Base-by-base conservation (phyloP, 1,140 invertebrate genomes). In the Drosophila santomea region DNA sequence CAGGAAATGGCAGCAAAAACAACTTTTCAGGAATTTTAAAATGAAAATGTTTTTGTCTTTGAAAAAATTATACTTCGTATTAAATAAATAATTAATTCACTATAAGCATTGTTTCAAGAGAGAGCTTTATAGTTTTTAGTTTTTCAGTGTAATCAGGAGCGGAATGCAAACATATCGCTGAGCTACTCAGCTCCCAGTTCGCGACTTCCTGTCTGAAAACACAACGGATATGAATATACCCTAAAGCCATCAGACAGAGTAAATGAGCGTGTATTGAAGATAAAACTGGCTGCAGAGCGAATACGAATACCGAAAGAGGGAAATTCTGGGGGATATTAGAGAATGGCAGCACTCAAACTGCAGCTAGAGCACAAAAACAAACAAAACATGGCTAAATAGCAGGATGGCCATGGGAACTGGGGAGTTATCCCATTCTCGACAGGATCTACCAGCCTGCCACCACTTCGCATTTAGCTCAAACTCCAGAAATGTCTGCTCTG, bases 211-310 rank as follows among this genome's bases (percentile, higher is more conserved):
- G 43, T 32, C 41, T 52, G 45, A 58, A 76, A 81, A 84, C 71
- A 83, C 80, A 89, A 78, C 85, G 85, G 85, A 90, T 90, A 90
- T 90, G 85, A 81, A 81, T 84, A 84, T 81, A 80, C 85, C 86
- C 81, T 64, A 60, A 80, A 84, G 85, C 85, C 67, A 80, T 85
- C 86, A 90, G 86, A 90, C 85, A 73, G 86, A 73, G 86, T 77
- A 85, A 85, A 90, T 90, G 85, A 85, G 86, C 86, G 86, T 90
- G 76, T 82, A 85, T 68, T 90, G 75, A 71, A 82, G 78, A 82
- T 80, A 76, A 78, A 90, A 85, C 77, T 83, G 74, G 74, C 71
- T 75, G 25, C 74, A 58, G 58, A 80, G 57, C 44, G 67, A 52
- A 23, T 51, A 41, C 15, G 58, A 43, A 64, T 14, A 55, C n/a